Evolutionary conservation across 2,797 vertebrate species (phyloP).

Genomic region (Alcedo atthis): DNA sequence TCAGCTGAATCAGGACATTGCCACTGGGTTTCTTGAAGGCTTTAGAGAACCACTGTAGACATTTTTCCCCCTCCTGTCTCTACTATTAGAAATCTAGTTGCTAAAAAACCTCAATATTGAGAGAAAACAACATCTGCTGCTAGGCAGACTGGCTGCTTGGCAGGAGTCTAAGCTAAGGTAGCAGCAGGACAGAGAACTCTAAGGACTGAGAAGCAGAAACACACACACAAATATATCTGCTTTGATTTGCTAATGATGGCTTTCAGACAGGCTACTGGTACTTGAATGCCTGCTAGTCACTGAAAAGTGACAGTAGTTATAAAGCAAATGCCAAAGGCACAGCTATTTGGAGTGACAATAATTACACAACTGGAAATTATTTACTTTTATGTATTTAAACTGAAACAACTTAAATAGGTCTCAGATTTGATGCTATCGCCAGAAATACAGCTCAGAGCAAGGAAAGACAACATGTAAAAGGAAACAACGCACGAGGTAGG

Average conservation of each 20-base stretch:
- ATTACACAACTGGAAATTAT: conserved; percentile 52
- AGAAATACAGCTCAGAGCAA: not conserved
- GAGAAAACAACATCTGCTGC: not conserved
- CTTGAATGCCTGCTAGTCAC: conserved; percentile 27
- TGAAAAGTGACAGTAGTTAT: conserved; percentile 28
- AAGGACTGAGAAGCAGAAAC: not conserved
- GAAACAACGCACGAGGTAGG: not conserved
- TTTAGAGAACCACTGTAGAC: not conserved
- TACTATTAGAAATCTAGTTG: not conserved
- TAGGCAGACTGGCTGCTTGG: not conserved
- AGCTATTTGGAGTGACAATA: conserved; percentile 36
- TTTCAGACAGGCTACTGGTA: not conserved
- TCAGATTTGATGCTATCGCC: not conserved
- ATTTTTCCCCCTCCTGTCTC: not conserved
- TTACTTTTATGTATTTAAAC: conserved; percentile 46
- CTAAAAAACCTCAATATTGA: not conserved
- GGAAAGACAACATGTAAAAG: not conserved
- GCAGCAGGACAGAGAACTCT: not conserved
- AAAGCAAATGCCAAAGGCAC: conserved; percentile 18
- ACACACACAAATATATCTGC: conserved; percentile 1
- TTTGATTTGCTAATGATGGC: conserved; percentile 56
- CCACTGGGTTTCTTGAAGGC: not conserved
- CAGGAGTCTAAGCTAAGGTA: not conserved
- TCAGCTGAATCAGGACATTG: not conserved
- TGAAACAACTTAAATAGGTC: conserved; percentile 4